Percentiles rank a stretch among this genome's conserved stretches.
These are phyloP conservation scores for Gymnodraco acuticeps DNA, from an alignment of 2,797 vertebrate genomes.

Conservation along the genomic window DNA sequence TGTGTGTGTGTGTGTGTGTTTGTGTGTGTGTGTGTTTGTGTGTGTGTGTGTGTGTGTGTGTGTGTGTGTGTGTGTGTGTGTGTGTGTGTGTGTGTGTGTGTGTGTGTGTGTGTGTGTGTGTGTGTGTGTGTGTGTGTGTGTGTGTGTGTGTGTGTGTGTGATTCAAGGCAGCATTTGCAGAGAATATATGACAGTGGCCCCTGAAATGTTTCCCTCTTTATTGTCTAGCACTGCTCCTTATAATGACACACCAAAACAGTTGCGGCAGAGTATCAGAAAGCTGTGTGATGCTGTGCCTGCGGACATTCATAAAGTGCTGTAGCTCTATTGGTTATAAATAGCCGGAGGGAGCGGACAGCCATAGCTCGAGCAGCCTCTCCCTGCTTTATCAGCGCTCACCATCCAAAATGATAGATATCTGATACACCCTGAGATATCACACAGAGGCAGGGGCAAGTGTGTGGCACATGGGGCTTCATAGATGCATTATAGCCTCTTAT, in stretches of 20 bases:
- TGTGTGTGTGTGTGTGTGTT: neutral
- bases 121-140: too few relatives aligned
- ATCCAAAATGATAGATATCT: conserved; percentile 64
- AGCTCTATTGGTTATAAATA: conserved; percentile 80
- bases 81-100: too few relatives aligned
- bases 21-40: neutral
- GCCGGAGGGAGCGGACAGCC: conserved; percentile 69
- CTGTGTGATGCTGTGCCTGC: conserved; percentile 72
- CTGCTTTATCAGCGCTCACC: conserved; percentile 54
- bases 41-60: neutral
- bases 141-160: neutral
- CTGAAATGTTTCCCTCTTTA: conserved; percentile 11
- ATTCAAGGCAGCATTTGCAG: conserved; percentile 53
- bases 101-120: neutral
- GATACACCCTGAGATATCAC: conserved; percentile 64
- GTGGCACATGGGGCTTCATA: conserved; percentile 52
- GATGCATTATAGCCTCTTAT: conserved; percentile 9
- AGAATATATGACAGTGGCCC: conserved; percentile 33
- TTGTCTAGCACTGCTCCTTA: conserved; percentile 31
- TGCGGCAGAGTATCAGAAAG: conserved; percentile 51
- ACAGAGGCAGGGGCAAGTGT: conserved; percentile 59
- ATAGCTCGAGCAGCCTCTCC: conserved; percentile 45
- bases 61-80: too few relatives aligned
- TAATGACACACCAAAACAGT: conserved; percentile 47
- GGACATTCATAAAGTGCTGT: conserved; percentile 80